These are phyloP conservation scores for Epinephelus cyanopodus DNA, from an alignment of 2,113 vertebrate genomes.

Conservation along the genomic window DNA sequence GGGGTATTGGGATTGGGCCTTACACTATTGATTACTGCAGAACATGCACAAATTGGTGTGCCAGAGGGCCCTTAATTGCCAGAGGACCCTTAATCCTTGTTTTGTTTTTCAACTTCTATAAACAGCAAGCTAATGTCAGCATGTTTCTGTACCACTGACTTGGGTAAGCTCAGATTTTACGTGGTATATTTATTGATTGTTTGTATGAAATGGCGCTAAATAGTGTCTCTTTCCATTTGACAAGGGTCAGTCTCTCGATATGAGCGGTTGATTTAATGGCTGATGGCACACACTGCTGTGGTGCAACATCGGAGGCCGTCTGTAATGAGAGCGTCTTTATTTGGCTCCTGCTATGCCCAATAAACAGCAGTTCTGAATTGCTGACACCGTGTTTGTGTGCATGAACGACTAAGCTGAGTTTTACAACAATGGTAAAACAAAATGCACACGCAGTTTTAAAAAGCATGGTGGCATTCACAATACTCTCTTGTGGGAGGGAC, in stretches of 20 bases:
- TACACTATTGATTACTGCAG: no score
- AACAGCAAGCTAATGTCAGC: not conserved
- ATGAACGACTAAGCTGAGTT: conserved; percentile 17
- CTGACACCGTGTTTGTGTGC: conserved; percentile 22
- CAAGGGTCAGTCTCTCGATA: conserved; percentile 21
- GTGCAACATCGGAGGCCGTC: conserved; percentile 1
- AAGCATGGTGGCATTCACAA: not conserved
- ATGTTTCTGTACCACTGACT: conserved; percentile 4
- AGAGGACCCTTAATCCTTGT: not conserved
- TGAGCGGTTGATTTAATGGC: conserved; percentile 40
- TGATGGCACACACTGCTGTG: not conserved
- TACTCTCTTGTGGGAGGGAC: not conserved
- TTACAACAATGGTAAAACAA: conserved; percentile 14
- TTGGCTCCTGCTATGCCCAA: conserved; percentile 20
- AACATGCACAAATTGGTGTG: no score
- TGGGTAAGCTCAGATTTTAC: not conserved
- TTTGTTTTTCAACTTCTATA: not conserved
- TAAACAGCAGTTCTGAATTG: conserved; percentile 23
- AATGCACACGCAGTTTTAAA: not conserved
- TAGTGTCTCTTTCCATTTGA: conserved; percentile 3
- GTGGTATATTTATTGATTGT: conserved; percentile 7
- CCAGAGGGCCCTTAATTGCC: no score
- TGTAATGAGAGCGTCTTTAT: conserved; percentile 31
- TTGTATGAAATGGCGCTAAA: not conserved
- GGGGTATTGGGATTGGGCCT: no score